Evolutionary conservation across 2,113 vertebrate species (phyloP).

Genomic region (Seriola dumerili): DNA sequence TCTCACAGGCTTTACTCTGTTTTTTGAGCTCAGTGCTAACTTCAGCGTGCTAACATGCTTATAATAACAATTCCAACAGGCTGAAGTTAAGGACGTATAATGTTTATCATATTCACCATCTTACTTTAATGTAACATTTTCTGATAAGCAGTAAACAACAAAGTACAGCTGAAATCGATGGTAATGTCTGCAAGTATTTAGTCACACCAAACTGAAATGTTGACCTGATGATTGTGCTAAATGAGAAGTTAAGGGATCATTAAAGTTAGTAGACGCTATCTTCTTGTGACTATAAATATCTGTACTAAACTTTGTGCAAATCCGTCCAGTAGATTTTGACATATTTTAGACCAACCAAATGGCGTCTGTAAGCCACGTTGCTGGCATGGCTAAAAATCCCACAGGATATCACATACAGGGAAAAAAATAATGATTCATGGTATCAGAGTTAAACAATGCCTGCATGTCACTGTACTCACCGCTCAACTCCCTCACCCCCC

Average conservation of each 20-base stretch:
- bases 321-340: neutral
- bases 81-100: neutral
- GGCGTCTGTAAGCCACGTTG: neutral
- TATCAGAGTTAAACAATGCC: conserved; percentile 34
- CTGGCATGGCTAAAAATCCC: conserved; percentile 1
- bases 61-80: neutral
- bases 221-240: neutral
- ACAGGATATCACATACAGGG: neutral
- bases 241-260: neutral
- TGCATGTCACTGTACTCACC: conserved; percentile 24
- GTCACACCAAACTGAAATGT: neutral
- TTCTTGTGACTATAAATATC: neutral
- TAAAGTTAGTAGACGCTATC: neutral
- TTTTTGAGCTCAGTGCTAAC: no score
- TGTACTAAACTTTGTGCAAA: neutral
- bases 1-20: neutral
- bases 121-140: neutral
- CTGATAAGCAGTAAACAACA: neutral
- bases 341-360: neutral
- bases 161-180: neutral
- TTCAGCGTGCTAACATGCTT: no score
- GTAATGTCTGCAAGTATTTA: neutral
- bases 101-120: neutral
- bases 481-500: conserved; percentile 39
- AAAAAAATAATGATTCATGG: conserved; percentile 13